A percentile compares a stretch with the other conserved stretches of the same genome.
phyloP scores from a whole-genome alignment of 2,113 vertebrate genomes.

The Albula goreensis region DNA sequence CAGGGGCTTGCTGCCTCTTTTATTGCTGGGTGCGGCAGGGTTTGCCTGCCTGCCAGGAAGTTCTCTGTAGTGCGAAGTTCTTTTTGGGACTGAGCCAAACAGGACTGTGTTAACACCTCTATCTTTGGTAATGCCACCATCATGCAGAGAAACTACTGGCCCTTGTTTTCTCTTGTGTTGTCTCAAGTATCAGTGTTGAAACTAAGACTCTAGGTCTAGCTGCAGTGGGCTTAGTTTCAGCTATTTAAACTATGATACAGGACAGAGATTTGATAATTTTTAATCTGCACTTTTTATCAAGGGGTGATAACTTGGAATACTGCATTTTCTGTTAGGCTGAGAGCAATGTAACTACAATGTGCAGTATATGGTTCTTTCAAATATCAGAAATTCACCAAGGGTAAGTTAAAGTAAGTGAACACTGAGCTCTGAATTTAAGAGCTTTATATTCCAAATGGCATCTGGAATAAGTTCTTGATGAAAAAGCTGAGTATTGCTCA shows the following conservation, averaged over 20 bases:
- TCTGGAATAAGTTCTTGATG: background rate
- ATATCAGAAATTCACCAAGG: background rate
- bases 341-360: too few species aligned
- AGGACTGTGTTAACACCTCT: conserved; percentile 46
- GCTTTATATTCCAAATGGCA: background rate
- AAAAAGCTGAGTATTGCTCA: background rate
- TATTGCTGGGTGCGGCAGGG: conserved; percentile 48
- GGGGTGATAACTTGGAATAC: too few species aligned
- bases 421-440: background rate
- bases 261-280: too few species aligned
- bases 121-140: conserved; percentile 43
- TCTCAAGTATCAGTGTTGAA: background rate
- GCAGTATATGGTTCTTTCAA: background rate
- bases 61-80: conserved; percentile 66
- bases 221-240: background rate
- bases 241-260: too few species aligned
- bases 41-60: conserved; percentile 48
- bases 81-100: conserved; percentile 63
- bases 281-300: too few species aligned
- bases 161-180: background rate
- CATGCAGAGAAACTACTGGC: conserved; percentile 26
- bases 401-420: background rate
- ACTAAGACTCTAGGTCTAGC: background rate
- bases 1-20: conserved; percentile 50
- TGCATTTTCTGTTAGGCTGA: too few species aligned